Evolutionary conservation across 2,113 vertebrate genomes (phyloP), one percentile per base, ranked within the genome.

Genomic region (Ascaphus truei): DNA sequence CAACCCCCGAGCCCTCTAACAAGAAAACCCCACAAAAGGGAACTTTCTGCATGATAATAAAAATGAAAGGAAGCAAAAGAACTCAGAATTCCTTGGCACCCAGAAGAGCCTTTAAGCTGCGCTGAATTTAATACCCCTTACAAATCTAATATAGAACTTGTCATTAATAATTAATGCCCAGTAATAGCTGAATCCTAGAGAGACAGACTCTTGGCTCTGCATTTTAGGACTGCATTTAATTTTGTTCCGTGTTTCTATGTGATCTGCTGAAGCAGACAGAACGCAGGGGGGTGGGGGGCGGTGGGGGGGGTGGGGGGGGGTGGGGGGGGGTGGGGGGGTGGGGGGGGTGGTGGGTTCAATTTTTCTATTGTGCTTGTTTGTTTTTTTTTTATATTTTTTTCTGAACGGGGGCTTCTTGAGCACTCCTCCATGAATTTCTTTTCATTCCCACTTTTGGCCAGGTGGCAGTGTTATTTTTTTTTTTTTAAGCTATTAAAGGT

Each of bases 131-230:
- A 60, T 69, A 69, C 66, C 55, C 65, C 45, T 69, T 60, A 69
- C 66, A 69, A 69, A 69, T 69, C 31, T 69, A 60, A 81, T 79
- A 74, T 65, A 74, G 77, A 69, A 77, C 74, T 75, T 65, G 47
- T 53, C 68, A 64, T 80, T 78, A 84, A 80, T 85, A 74, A 86
- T 85, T 84, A 79, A 81, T 81, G 62, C 15, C 51, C 62, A 76
- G 72, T 82, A 84, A 81, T 76, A 74, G 81, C 72, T 59, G 71
- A 79, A 76, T 72, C 74, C 71, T 63, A 52, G 37, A 73, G 77
- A 84, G 72, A 76, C 65, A 77, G 74, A 39, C 65, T 68, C 30
- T 68, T 68, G 53, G 53, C 65, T 51, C 23, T 59, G 41, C 56
- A 60, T 51, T n/a, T 33, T 50, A 60, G 56, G 31, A 20, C 51